These are phyloP conservation scores for Aricia artaxerxes DNA, from an alignment of 2,888 invertebrate species.

Conservation along the genomic window DNA sequence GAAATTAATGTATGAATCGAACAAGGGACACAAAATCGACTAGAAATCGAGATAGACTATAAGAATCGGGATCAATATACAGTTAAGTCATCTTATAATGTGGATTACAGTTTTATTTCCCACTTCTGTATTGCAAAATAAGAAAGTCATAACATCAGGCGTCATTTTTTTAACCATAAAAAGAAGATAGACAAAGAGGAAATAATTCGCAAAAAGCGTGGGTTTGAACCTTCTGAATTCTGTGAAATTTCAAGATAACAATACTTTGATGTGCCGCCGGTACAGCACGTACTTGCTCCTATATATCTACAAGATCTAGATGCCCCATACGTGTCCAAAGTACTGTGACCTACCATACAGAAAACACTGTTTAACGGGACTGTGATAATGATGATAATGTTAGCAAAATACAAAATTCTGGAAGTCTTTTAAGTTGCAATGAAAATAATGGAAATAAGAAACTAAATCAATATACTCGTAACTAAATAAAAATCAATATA, in stretches of 20 bases:
- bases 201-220: background rate
- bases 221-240: background rate
- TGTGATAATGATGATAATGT: background rate
- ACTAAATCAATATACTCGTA: too few relatives aligned
- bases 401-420: too few relatives aligned
- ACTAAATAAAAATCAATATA: too few relatives aligned
- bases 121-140: background rate
- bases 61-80: too few relatives aligned
- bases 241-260: slow-evolving; percentile 10
- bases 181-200: background rate
- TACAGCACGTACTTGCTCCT: slow-evolving; percentile 1
- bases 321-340: slow-evolving; percentile 9
- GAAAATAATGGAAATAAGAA: too few relatives aligned
- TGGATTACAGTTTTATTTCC: background rate
- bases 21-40: too few relatives aligned
- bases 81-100: too few relatives aligned
- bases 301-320: slow-evolving; percentile 19
- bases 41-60: too few relatives aligned
- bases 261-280: slow-evolving; percentile 23
- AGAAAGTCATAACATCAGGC: background rate
- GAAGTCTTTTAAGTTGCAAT: too few relatives aligned
- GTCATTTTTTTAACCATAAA: background rate
- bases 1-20: too few relatives aligned
- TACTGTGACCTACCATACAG: slow-evolving; percentile 1
- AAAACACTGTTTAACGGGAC: background rate